Percentiles rank a stretch among this genome's conserved stretches.
phyloP scores from a whole-genome alignment of 2,888 invertebrate genomes.

The Anticlea derivata region DNA sequence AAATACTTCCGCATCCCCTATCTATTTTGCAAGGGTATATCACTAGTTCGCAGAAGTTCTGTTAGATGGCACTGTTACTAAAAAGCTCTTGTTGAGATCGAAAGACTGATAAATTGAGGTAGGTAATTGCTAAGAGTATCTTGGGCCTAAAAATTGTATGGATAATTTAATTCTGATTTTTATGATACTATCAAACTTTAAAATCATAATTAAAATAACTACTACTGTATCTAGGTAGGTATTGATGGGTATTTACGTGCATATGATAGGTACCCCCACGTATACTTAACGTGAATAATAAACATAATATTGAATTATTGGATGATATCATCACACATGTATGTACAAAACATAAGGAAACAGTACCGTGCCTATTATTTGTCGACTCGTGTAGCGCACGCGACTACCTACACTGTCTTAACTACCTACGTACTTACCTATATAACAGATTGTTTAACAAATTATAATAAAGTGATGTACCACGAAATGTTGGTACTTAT shows the following conservation, averaged over 20 bases:
- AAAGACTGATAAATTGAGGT: too few relatives aligned
- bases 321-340: constrained; percentile 50
- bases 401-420: constrained; percentile 34
- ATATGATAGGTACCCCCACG: neutral
- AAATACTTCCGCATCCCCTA: constrained; percentile 64
- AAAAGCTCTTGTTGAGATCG: neutral
- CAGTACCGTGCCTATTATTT: constrained; percentile 19
- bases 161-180: too few relatives aligned
- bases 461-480: too few relatives aligned
- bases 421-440: constrained; percentile 4
- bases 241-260: neutral
- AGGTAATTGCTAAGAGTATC: too few relatives aligned
- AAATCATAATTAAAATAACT: too few relatives aligned
- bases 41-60: constrained; percentile 46
- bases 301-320: constrained; percentile 38
- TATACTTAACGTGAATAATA: constrained; percentile 29
- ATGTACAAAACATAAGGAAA: constrained; percentile 38
- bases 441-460: too few relatives aligned
- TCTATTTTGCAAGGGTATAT: constrained; percentile 46
- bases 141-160: too few relatives aligned
- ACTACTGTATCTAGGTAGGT: too few relatives aligned
- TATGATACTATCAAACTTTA: too few relatives aligned
- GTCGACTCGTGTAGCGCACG: constrained; percentile 43
- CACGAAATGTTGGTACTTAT: too few relatives aligned
- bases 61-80: constrained; percentile 61